Conservation (phyloP, 2,888 invertebrate genomes). For the Amblyteles armatorius region DNA sequence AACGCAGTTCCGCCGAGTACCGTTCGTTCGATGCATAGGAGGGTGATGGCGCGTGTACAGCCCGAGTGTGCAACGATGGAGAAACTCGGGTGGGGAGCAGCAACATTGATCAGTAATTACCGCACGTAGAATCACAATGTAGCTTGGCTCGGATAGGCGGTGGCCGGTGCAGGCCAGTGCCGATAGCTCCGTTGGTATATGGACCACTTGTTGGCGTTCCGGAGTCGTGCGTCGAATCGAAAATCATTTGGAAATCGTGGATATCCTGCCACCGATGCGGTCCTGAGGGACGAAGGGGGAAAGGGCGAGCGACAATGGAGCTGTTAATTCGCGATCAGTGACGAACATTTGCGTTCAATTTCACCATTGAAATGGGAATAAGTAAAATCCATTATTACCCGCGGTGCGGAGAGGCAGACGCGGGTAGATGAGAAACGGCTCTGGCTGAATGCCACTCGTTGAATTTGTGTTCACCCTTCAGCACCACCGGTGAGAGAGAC, state of each 20-base stretch:
- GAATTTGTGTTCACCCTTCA: slow-evolving; percentile 28
- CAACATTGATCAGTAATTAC: slow-evolving; percentile 83
- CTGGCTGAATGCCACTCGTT: slow-evolving; percentile 50
- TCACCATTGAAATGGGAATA: slow-evolving; percentile 23
- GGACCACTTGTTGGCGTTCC: slow-evolving; percentile 82
- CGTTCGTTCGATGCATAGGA: slow-evolving; percentile 16
- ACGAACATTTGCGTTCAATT: slow-evolving; percentile 38
- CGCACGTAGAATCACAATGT: slow-evolving; percentile 80
- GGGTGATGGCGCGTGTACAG: slow-evolving; percentile 6
- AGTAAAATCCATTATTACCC: slow-evolving; percentile 15
- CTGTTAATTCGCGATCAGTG: slow-evolving; percentile 39
- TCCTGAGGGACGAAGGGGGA: neutral
- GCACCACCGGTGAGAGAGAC: slow-evolving; percentile 18
- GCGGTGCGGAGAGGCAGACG: neutral
- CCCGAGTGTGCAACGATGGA: slow-evolving; percentile 36
- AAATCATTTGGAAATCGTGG: slow-evolving; percentile 74
- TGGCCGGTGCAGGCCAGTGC: slow-evolving; percentile 69
- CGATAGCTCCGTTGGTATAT: slow-evolving; percentile 77
- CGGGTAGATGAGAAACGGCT: slow-evolving; percentile 14
- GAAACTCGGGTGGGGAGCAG: slow-evolving; percentile 60
- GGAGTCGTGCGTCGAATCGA: slow-evolving; percentile 80
- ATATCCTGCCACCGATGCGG: slow-evolving; percentile 59
- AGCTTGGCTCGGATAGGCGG: slow-evolving; percentile 64
- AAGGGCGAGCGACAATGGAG: neutral
- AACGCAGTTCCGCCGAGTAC: slow-evolving; percentile 13